Evolutionary conservation across 1,140 invertebrate species (phyloP), one percentile per base, ranked within the genome.

Genomic region (Venturia canescens): DNA sequence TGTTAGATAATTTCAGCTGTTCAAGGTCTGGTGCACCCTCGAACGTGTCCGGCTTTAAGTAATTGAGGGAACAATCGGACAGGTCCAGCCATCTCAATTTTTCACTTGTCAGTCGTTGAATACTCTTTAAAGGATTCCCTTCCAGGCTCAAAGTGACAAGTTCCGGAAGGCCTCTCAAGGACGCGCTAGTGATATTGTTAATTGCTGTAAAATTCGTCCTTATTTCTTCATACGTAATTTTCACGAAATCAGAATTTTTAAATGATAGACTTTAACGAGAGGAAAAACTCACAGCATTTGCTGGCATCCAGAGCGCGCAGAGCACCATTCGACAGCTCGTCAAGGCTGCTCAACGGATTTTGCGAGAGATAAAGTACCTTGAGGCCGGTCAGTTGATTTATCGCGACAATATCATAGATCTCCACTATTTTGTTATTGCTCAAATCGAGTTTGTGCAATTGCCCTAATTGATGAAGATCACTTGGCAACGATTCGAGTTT

Each of bases 21-120:
- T 88, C 84, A 27, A 92, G 82, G 67, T 84, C 84, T 29, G 90
- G 88, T 31, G 89, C 83, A 78, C 84, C 79, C 31, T 77, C 50
- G 57, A 92, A 89, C 9, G 88, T 86, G 71, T 88, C 81, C 21
- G 88, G 83, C 53, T 80, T 78, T 31, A 91, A 84, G 29, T 87
- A 85, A 82, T 88, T 88, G 44, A 92, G 79, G 72, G 82, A 71
- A 82, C 91, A 91, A 78, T 87, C 83, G 18, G 91, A 92, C 78
- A 91, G 79, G 81, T 91, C 90, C 27, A 92, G 82, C 82, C 82
- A 87, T 79, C 79, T 84, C 27, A 92, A 74, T 78, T 83, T 89
- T n/a, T 83, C 57, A 76, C 88, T 88, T 31, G 63, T 81, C 29
- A 89, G 84, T 57, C 85, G 83, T n/a, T 86, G 48, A 60, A 92